Evolutionary conservation across 2,113 vertebrate genomes (phyloP), one percentile per base, ranked within the genome.

Genomic region (Pterocles orientalis): DNA sequence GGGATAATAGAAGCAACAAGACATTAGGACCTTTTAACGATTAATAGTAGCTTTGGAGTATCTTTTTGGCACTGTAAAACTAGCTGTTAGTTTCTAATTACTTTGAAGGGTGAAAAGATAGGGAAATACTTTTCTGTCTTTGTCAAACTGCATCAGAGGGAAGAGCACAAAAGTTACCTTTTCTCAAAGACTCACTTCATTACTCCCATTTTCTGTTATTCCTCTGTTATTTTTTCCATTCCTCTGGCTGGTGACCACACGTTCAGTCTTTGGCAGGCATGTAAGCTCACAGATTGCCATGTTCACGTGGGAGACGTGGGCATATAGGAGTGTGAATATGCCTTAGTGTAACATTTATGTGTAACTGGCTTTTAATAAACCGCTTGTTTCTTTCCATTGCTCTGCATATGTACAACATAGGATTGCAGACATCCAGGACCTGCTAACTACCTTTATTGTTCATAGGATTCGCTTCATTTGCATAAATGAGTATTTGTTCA

Each of bases 11-110:
- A 82, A 91, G 77, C 86, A 87, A 84, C 73, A 84, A 51, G 53
- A 72, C 61, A 70, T 56, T 82, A 85, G 70, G 77, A 91, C 83
- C 65, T 96, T 96, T 89, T 57, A 86, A 79, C 92, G 94, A 95
- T 88, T 90, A 78, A 79, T 71, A 69, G 86, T 61, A 76, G 72
- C 65, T 91, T 96, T 86, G 78, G 86, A 81, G 85, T 92, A 14
- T 94, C 68, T 86, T 88, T 92, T 90, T 92, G 77, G 81, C 47
- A 36, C 64, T 95, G 76, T 78, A 93, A 90, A 92, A 53, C 43
- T 11, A 50, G 43, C 51, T 54, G 41, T 84, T 93, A 82, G 60
- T 91, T 94, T 93, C 88, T 95, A 88, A 88, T 94, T 93, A 75
- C 57, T 90, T 83, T 86, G 83, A 82, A 79, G 61, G 53, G 76